These are phyloP conservation scores for human (Homo sapiens) DNA, from an alignment of 2,113 vertebrate genomes.

Conservation along the genomic window DNA sequence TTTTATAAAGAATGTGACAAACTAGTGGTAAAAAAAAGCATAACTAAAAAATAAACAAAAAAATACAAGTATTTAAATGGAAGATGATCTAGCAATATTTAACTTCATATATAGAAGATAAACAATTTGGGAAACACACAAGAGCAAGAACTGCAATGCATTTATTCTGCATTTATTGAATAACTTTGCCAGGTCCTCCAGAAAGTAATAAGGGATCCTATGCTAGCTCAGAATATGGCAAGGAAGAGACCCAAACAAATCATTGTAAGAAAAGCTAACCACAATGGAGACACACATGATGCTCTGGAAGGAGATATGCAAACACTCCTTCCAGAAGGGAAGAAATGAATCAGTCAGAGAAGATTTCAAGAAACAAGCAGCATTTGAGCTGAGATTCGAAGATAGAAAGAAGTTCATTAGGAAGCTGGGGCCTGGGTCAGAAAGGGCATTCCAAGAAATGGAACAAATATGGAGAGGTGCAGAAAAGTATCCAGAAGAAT, in stretches of 20 bases:
- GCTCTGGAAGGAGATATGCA: not conserved
- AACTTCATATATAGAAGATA: not conserved
- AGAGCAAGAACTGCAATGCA: not conserved
- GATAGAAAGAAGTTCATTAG: not conserved
- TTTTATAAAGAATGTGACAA: not conserved
- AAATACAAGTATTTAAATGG: not conserved
- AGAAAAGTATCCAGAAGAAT: not conserved
- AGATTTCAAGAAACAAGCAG: not conserved
- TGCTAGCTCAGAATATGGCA: not conserved
- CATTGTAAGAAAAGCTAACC: too few species aligned
- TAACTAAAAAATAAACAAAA: not conserved
- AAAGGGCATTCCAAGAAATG: not conserved
- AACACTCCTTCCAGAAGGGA: not conserved
- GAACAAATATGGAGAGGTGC: not conserved
- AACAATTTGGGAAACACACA: not conserved
- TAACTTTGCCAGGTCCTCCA: not conserved
- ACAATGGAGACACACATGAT: rapidly evolving
- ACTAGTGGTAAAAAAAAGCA: not conserved
- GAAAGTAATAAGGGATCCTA: not conserved
- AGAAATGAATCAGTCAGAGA: not conserved
- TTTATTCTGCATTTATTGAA: not conserved
- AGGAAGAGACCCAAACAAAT: not conserved
- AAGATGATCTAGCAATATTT: not conserved
- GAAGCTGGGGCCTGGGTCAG: not conserved
- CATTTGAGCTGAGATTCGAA: not conserved